Evolutionary conservation across 2,888 invertebrate genomes (phyloP).

Genomic region (Tricholauxania praeusta): DNA sequence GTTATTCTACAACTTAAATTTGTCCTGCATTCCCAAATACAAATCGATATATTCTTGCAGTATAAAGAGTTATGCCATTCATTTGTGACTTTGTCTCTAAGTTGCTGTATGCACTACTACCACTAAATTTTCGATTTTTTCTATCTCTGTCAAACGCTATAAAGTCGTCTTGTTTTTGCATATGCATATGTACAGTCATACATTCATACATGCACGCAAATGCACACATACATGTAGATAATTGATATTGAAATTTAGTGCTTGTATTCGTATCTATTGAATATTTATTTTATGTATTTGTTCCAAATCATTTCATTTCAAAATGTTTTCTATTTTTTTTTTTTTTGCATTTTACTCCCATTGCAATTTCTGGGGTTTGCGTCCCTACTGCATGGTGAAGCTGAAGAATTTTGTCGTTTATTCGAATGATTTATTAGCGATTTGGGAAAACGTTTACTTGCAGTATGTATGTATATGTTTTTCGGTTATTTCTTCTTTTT

Average conservation of each 20-base stretch:
- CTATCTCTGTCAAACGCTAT: no score
- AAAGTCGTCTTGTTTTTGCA: no score
- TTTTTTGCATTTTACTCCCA: neutral
- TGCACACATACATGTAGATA: neutral
- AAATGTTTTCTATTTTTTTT: neutral
- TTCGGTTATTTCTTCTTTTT: neutral
- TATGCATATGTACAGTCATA: neutral
- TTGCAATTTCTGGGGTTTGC: constrained; percentile 3
- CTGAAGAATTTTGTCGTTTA: constrained; percentile 24
- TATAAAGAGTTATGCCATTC: no score
- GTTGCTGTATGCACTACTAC: no score
- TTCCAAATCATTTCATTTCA: constrained; percentile 27
- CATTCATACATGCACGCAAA: neutral
- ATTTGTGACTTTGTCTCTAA: no score
- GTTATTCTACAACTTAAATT: no score
- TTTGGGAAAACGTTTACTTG: constrained; percentile 20
- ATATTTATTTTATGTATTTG: constrained; percentile 32
- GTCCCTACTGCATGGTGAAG: constrained; percentile 4
- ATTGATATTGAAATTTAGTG: constrained; percentile 19
- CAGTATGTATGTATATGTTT: no score
- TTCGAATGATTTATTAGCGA: constrained; percentile 34
- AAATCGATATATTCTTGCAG: no score
- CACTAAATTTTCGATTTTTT: no score
- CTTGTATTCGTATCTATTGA: neutral
- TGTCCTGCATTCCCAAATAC: no score